Evolutionary conservation across 2,797 vertebrate species (phyloP), one percentile per base, ranked within the genome.

Genomic region (Chanos chanos): DNA sequence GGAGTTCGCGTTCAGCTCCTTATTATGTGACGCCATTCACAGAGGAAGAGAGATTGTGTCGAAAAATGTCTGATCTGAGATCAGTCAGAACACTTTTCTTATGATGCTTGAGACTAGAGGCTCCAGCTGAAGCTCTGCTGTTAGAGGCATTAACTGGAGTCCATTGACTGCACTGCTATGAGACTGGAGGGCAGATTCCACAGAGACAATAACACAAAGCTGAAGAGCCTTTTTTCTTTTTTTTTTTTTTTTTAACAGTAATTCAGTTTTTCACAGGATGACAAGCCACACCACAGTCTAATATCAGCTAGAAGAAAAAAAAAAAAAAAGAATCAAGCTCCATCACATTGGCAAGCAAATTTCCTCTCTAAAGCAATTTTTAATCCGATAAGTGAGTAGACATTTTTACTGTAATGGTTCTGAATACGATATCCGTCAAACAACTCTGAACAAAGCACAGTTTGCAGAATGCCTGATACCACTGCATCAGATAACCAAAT

Each of bases 341-440:
- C 76, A 80, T 80, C 79, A 75, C 34, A 44, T 81, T 76, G 74
- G 71, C 61, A 78, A 87, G 78, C 78, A 85, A 83, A 87, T 87
- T 86, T 89, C 84, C 86, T 85, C 85, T 88, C 84, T 81, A 84
- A 87, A 88, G 80, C 83, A 83, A 84, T 85, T 89, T 87, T 86
- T 82, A 80, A 83, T 85, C 83, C 75, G 82, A 87, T 90, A 89
- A 91, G 83, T 86, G 83, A 87, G 81, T 83, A 77, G 80, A 81
- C 83, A 83, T 88, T 89, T 80, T 86, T 83, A 75, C 79, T 19
- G 76, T 88, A 90, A 91, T 89, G 82, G 86, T 83, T 86, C 74
- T 74, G 83, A 89, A 86, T 87, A 85, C 86, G 85, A 87, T 88
- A 85, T 85, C 72, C 81, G 82, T 87, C 81, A 85, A 79, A 85